phyloP scores from a whole-genome alignment of 2,113 vertebrate species.

The Ivindomyrus marchei region DNA sequence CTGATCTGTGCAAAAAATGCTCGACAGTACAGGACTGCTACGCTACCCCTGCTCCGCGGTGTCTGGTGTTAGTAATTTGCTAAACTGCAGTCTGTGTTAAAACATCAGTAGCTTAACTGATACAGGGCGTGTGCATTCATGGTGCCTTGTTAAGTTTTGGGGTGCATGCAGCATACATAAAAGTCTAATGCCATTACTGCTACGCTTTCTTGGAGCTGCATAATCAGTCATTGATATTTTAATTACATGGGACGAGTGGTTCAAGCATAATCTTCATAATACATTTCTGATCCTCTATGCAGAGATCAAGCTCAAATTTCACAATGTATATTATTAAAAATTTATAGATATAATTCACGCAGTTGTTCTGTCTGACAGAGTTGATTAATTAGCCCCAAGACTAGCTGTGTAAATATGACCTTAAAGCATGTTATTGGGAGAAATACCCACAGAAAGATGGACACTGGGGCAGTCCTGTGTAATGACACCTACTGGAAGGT shows the following conservation, averaged over 20 bases:
- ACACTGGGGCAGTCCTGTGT: neutral
- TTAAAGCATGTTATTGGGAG: neutral
- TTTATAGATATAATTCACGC: neutral
- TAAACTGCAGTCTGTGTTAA: neutral
- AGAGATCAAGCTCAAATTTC: neutral
- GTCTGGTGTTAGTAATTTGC: neutral
- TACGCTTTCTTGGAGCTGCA: neutral
- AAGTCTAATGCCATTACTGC: neutral
- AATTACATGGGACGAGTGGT: neutral
- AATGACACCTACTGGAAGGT: neutral
- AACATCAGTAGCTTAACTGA: neutral
- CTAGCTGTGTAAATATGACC: neutral
- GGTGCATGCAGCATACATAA: neutral
- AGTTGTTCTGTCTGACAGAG: neutral
- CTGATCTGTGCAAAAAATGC: neutral
- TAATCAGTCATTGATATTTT: neutral
- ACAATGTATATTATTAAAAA: neutral
- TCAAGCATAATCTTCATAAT: neutral
- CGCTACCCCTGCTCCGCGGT: neutral
- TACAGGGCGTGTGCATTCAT: neutral
- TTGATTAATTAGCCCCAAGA: neutral
- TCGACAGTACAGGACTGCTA: neutral
- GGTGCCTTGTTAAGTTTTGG: neutral
- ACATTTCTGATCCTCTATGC: neutral
- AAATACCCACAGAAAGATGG: neutral